These are phyloP conservation scores for Ramphastos sulfuratus DNA, from an alignment of 2,113 vertebrate species.

Conservation along the genomic window DNA sequence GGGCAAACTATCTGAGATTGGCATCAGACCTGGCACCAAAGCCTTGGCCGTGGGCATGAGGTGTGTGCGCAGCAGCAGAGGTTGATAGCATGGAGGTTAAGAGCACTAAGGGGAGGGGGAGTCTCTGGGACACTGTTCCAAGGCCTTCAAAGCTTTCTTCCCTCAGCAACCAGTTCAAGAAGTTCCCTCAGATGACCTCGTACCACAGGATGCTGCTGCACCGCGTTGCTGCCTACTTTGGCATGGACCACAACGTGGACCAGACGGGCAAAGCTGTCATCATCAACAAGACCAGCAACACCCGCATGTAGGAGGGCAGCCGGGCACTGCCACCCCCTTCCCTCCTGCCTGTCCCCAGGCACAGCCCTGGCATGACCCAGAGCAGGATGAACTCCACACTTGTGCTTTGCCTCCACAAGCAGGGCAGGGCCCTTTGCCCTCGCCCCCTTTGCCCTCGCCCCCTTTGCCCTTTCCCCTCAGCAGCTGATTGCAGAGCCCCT, in stretches of 20 bases:
- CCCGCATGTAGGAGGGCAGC: conserved; percentile 85
- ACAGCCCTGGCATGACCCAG: background rate
- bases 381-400: background rate
- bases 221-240: conserved; percentile 97
- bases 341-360: background rate
- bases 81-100: accelerated
- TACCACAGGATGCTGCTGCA: conserved; percentile 99
- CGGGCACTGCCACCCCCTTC: background rate
- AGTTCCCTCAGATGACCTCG: conserved; percentile 99
- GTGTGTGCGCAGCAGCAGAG: too few species aligned
- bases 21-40: too few species aligned
- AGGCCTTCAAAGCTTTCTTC: background rate
- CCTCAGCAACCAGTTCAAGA: conserved; percentile 97
- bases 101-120: background rate
- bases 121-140: background rate
- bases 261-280: conserved; percentile 98
- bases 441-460: too few species aligned
- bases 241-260: conserved; percentile 99
- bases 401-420: background rate
- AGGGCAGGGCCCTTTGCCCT: background rate
- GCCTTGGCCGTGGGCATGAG: conserved; percentile 29
- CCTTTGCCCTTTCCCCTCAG: background rate
- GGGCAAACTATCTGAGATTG: too few species aligned
- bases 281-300: conserved; percentile 99
- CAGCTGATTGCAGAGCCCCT: background rate